Base-by-base conservation (phyloP, 2,888 invertebrate species). In the Panorpa germanica region DNA sequence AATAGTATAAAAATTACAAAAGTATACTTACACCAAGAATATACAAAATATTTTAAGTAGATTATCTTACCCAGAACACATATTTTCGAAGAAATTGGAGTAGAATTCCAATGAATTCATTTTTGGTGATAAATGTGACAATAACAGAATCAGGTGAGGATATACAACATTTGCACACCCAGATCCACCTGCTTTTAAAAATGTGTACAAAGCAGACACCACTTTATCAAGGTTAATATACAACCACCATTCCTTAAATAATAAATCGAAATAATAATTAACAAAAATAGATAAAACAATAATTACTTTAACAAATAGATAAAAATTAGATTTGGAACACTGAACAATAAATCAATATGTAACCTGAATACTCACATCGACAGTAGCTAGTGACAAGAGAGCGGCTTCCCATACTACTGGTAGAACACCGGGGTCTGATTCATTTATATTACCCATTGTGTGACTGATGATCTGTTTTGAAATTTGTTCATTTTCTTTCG, bases 381-480 rank as follows among this genome's bases (percentile, higher is more conserved):
- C 58, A 35, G 57, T 59, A 25, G 60, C 56, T 40, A 73, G 59
- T 27, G 68, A 49, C 20, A 70, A 52, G 25, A 86, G 53, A 35
- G 71, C 59, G 31, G 74, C 69, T 41, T 76, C 74, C 86, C 86
- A 88, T 14, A 78, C 63, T 36, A 65, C 57, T 1, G 69, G 60
- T 28, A 73, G 57, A 15, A 76, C 64, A 13, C 59, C 48, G 3
- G 74, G 67, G 45, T 82, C 78, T 12, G 55, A 59, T 44, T 77
- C 76, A 46, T 75, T 72, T 27, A 82, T 54, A 43, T 63, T 66
- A 52, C 67, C 83, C 66, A 78, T 80, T n/a, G 75, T 69, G 3
- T 65, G 49, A 42, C 55, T 59, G 10, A 8, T 40, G 38, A 12
- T 25, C 19, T 24, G 28, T 21, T 15, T 20, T 13, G 4, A 22